Conservation (phyloP, 2,888 invertebrate genomes). For the Xylota segnis region DNA sequence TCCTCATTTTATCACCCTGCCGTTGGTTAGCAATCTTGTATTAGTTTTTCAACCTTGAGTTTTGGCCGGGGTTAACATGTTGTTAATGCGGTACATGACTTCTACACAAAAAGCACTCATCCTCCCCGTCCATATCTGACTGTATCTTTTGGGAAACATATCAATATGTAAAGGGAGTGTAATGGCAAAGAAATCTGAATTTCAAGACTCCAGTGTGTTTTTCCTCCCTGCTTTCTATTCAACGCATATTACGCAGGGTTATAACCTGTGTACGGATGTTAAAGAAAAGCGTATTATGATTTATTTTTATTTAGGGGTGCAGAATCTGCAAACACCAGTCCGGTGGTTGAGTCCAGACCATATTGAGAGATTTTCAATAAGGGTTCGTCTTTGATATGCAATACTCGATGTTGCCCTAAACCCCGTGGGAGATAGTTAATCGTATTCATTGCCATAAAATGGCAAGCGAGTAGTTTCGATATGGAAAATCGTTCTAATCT, state of each 20-base stretch:
- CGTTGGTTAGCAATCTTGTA: constrained; percentile 73
- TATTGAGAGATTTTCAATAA: constrained; percentile 74
- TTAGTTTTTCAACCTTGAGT: constrained; percentile 76
- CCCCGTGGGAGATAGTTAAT: constrained; percentile 75
- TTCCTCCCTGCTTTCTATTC: constrained; percentile 30
- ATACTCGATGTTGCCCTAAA: constrained; percentile 60
- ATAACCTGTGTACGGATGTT: constrained; percentile 80
- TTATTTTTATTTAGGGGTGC: constrained; percentile 81
- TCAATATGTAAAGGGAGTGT: constrained; percentile 79
- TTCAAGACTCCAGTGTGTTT: constrained; percentile 44
- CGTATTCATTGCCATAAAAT: constrained; percentile 77
- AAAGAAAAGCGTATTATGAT: constrained; percentile 83
- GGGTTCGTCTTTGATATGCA: constrained; percentile 73
- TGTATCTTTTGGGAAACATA: constrained; percentile 83
- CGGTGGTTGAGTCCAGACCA: constrained; percentile 77
- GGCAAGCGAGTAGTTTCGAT: constrained; percentile 73
- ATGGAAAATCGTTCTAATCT: constrained; percentile 80
- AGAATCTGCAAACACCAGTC: constrained; percentile 77
- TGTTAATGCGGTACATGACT: constrained; percentile 81
- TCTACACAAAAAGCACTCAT: constrained; percentile 77
- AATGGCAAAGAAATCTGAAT: constrained; percentile 76
- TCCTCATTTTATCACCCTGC: constrained; percentile 74
- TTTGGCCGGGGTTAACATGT: constrained; percentile 83
- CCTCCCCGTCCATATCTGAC: constrained; percentile 74
- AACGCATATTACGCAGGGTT: constrained; percentile 83